Evolutionary conservation across 2,113 vertebrate genomes (phyloP).

Genomic region (Dunckerocampus dactyliophorus): DNA sequence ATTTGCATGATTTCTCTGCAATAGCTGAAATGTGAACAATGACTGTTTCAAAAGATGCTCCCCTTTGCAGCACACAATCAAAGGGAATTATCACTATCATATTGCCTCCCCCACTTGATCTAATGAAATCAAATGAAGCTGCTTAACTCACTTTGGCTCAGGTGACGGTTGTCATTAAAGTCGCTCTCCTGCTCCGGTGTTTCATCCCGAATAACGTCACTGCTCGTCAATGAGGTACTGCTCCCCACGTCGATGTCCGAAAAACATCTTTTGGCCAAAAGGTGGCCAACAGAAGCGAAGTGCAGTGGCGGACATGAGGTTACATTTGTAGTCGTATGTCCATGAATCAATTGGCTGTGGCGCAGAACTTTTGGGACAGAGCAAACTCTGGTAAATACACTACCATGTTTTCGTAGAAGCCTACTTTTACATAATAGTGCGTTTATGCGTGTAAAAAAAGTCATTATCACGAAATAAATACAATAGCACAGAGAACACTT

Average conservation of each 20-base stretch:
- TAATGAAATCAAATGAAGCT: background rate
- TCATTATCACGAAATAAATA: constrained; percentile 26
- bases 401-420: background rate
- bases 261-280: constrained; percentile 19
- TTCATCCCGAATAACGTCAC: constrained; percentile 7
- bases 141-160: constrained; percentile 39
- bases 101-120: background rate
- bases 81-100: background rate
- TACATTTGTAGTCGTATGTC: background rate
- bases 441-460: constrained; percentile 10
- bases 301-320: constrained; percentile 8
- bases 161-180: background rate
- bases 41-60: background rate
- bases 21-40: too few relatives aligned
- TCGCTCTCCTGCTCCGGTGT: background rate
- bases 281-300: background rate
- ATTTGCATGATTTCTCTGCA: too few relatives aligned
- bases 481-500: background rate
- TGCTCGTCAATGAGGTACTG: constrained; percentile 1
- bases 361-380: background rate
- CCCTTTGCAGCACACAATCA: background rate
- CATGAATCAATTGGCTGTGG: background rate
- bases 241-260: constrained; percentile 17
- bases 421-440: constrained; percentile 15
- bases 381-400: constrained; percentile 2